Evolutionary conservation across 1,140 invertebrate genomes (phyloP).

Genomic region (Propsilocerus akamusi): DNA sequence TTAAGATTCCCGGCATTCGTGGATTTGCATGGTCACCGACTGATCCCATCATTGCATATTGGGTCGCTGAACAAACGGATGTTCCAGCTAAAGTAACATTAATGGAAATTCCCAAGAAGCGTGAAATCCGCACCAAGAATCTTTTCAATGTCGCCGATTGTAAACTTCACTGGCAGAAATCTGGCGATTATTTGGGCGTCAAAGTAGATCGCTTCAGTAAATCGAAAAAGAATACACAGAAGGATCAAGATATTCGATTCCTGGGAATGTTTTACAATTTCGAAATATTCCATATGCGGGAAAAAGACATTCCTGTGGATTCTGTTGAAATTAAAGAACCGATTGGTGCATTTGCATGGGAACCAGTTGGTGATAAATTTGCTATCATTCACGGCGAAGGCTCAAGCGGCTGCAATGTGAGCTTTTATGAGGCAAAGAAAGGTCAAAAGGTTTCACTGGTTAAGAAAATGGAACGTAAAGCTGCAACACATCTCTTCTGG

Average conservation of each 20-base stretch:
- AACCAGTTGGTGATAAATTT: constrained; percentile 90
- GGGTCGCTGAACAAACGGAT: constrained; percentile 94
- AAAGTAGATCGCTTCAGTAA: constrained; percentile 97
- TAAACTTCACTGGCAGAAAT: constrained; percentile 98
- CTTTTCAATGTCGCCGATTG: constrained; percentile 96
- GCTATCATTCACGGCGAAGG: constrained; percentile 86
- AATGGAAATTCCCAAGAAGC: constrained; percentile 68
- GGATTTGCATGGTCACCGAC: constrained; percentile 98
- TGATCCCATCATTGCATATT: constrained; percentile 91
- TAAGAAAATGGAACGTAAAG: constrained; percentile 79
- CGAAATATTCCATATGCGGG: constrained; percentile 96
- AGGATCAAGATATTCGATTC: constrained; percentile 73
- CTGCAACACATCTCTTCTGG: constrained; percentile 93
- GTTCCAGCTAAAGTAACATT: constrained; percentile 73
- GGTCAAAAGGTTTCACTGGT: constrained; percentile 71
- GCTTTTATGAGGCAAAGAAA: constrained; percentile 83
- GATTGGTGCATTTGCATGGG: constrained; percentile 96
- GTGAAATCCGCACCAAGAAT: constrained; percentile 89
- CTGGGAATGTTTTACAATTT: constrained; percentile 97
- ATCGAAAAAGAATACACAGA: constrained; percentile 68
- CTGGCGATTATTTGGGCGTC: constrained; percentile 91
- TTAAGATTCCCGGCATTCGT: constrained; percentile 78
- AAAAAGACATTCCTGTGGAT: constrained; percentile 96
- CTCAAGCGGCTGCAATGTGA: constrained; percentile 68
- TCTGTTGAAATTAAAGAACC: constrained; percentile 87